Base-by-base conservation (phyloP, 2,113 vertebrate species). In the Ciconia boyciana region DNA sequence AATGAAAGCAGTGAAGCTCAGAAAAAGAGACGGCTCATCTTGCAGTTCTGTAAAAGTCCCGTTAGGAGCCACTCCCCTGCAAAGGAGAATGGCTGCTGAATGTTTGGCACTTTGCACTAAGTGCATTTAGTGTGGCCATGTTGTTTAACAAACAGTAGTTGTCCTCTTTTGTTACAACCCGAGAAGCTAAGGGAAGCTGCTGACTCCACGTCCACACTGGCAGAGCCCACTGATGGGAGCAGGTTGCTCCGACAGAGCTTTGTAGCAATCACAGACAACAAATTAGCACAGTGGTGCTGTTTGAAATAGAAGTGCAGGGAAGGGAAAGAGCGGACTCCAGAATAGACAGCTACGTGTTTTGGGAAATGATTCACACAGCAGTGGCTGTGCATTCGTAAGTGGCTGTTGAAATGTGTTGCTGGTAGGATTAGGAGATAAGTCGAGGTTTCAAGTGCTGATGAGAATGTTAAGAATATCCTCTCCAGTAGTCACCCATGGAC, bases 341-440 rank as follows among this genome's bases (percentile, higher is more conserved):
- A 88, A 76, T 15, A 96, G 94, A 69, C 65, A 90, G 87, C 79
- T 46, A 16, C 12, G 52, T 97, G 93, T 95, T 96, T 88, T 51
- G 94, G 79, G 91, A 96, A 93, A 71, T 75, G 69, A 92, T 96
- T 92, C 86, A 26, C 69, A 49, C 36, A 7, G 72, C 15, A 26
- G 76, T 86, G 91, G 62, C 74, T 77, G 60, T 26, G 60, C 70
- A 41, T 90, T 96, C 5, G 4, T 96, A 96, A 98, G 97, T 97
- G 96, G 93, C 93, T 97, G 91, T 93, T 97, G 97, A 98, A 98
- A 97, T 81, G 93, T 96, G 85, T 72, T 94, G 68, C 87, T 97
- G 93, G 74, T 78, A 76, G 96, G 84, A 97, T 97, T 96, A 95
- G 91, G 84, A 96, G 90, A 58, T 97, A 96, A 95, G 70, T 95